These are phyloP conservation scores for Dyspetes luteomarginatus DNA, from an alignment of 2,888 invertebrate species.

Conservation along the genomic window DNA sequence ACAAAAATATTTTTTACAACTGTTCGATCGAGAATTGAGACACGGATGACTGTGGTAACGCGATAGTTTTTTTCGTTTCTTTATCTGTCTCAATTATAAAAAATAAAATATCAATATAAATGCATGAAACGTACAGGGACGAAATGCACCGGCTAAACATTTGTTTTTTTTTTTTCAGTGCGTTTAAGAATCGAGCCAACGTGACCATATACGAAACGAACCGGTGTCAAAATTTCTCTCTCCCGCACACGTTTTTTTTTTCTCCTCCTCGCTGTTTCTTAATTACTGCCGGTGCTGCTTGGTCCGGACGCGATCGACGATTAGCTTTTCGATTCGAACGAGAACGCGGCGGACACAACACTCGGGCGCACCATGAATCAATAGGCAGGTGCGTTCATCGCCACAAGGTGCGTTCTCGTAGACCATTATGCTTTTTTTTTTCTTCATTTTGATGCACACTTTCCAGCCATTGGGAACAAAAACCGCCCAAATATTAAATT, in stretches of 20 bases:
- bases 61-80: too few species aligned
- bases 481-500: neutral
- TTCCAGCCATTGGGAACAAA: neutral
- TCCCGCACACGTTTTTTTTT: too few species aligned
- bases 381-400: slow-evolving; percentile 63
- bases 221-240: slow-evolving; percentile 52
- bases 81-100: too few species aligned
- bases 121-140: neutral
- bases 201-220: neutral
- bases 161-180: neutral
- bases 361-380: slow-evolving; percentile 56
- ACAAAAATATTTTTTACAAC: too few species aligned
- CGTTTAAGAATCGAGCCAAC: neutral
- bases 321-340: slow-evolving; percentile 60
- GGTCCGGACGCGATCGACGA: slow-evolving; percentile 55
- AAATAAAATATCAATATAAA: too few species aligned
- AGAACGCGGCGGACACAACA: slow-evolving; percentile 28
- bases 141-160: slow-evolving; percentile 12
- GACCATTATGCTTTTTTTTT: slow-evolving; percentile 32
- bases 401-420: slow-evolving; percentile 59
- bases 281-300: slow-evolving; percentile 46
- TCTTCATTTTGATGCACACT: neutral
- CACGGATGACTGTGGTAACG: too few species aligned
- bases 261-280: slow-evolving; percentile 19
- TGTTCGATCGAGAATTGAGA: too few species aligned